Base-by-base conservation (phyloP, 2,797 vertebrate genomes). In the Melanotaenia maccullochi region DNA sequence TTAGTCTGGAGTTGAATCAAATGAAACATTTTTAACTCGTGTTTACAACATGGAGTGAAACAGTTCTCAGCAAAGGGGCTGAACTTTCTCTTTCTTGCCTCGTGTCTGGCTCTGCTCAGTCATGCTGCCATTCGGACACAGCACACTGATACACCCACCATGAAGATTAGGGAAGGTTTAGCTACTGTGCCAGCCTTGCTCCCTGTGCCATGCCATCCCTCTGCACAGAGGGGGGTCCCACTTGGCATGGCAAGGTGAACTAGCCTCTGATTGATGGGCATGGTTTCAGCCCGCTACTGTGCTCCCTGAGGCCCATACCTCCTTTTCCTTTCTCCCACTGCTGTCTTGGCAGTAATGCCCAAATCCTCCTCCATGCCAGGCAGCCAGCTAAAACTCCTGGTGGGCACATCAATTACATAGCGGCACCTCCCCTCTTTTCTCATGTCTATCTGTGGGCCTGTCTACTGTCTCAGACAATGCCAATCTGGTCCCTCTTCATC, bases 221-320 rank as follows among this genome's bases (percentile, higher is more conserved):
- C 76, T 60, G 85, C 86, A 83, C 89, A 82, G 85, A 90, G 83
- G 86, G 90, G 87, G 89, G 90, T 92, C 91, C 88, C 89, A 66
- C 86, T 90, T 93, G 93, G 92, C 92, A 93, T 85, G 89, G 85
- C 88, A 92, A 92, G 90, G 91, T 93, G 93, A 95, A 95, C 93
- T 93, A 95, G 91, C 93, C 90, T 87, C 94, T 94, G 94, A 95
- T 94, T 94, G 93, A 95, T 94, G 93, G 92, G 94, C 93, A 94
- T 64, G 82, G 87, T 91, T 93, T 94, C 93, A 93, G 92, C 88
- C 76, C 69, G 75, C 86, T 85, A 90, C 86, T 86, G 85, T 88
- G 89, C 88, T 91, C 92, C 92, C 93, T 69, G 86, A 90, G 85
- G 90, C 88, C 88, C 47, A 71, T 84, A 89, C 91, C 88, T 92